Conservation (phyloP, 2,113 vertebrate species). For the Pteronura brasiliensis region DNA sequence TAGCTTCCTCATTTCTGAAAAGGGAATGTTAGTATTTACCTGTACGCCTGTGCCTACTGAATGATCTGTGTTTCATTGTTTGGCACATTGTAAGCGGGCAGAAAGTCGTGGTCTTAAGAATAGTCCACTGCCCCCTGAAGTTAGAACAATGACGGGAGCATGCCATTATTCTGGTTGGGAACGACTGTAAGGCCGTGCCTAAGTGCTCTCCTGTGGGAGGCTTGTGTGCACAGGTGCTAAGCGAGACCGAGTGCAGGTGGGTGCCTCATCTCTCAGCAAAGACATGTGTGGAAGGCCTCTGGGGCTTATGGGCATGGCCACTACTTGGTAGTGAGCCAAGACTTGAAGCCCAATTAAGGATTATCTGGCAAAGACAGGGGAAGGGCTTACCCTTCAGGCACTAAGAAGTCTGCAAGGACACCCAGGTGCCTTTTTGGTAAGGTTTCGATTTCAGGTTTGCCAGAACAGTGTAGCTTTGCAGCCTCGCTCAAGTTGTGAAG, state of each 20-base stretch:
- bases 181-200: rapidly evolving
- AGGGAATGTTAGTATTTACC: neutral
- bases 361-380: neutral
- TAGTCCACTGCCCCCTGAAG: neutral
- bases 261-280: neutral
- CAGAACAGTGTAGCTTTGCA: neutral
- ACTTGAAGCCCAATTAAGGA: neutral
- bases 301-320: neutral
- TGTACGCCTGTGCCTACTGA: neutral
- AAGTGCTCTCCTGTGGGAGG: neutral
- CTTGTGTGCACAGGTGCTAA: neutral
- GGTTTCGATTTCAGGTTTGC: neutral
- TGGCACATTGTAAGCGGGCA: neutral
- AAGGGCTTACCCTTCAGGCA: neutral
- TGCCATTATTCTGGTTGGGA: neutral
- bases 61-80: neutral
- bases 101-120: neutral
- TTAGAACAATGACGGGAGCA: neutral
- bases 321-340: neutral
- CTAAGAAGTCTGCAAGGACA: neutral
- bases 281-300: neutral
- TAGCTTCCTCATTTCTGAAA: slow-evolving; percentile 35
- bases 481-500: neutral
- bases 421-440: neutral
- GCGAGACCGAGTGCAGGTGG: neutral